Base-by-base conservation (phyloP, 2,888 invertebrate species). In the Nephrocerus scutellatus region DNA sequence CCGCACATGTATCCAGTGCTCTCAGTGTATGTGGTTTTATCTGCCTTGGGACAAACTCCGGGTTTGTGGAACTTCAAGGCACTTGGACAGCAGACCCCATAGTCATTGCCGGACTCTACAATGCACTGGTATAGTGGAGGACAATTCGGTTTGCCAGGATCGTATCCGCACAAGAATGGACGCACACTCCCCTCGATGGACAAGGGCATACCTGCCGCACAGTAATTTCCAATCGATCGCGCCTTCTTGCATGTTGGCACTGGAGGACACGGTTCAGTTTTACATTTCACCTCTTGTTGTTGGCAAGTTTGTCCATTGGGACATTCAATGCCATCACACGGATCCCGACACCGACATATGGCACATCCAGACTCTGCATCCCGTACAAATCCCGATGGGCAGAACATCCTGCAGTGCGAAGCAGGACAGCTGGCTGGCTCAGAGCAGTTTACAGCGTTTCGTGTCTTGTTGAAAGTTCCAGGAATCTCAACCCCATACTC, bases 11-110 rank as follows among this genome's bases (percentile, higher is more conserved):
- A 59, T 6, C 66, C 65, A 1, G 63, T 65, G 25, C 59, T 50
- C 2, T 70, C 68, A 3, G 59, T 60, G 36, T 62, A 61, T 1
- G 62, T 57, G 10, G 65, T 56, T 12, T 70, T 63, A 1, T 70
- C 62, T 18, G 70, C 66, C 0, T 68, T 68, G 0, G 88, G 87
- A 58, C 89, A 89, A 3, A 77, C 74, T 2, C 88, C 88, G 0
- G 85, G 79, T 60, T 88, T 84, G 54, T 83, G 76, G 34, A 86
- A 76, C 54, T 79, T 79, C 42, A 84, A 58, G 1, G 81, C 82
- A 5, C 82, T 82, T 30, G 88, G 86, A 56, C 88, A 89, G 59
- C 89, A 89, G 10, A 89, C 87, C 0, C 89, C 89, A 56, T 89
- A 89, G 58, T 89, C 89, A 57, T 86, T 84, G 48, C 82, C 82